Evolutionary conservation across 2,797 vertebrate species (phyloP).

Genomic region (Mormyrus proboscirostris): DNA sequence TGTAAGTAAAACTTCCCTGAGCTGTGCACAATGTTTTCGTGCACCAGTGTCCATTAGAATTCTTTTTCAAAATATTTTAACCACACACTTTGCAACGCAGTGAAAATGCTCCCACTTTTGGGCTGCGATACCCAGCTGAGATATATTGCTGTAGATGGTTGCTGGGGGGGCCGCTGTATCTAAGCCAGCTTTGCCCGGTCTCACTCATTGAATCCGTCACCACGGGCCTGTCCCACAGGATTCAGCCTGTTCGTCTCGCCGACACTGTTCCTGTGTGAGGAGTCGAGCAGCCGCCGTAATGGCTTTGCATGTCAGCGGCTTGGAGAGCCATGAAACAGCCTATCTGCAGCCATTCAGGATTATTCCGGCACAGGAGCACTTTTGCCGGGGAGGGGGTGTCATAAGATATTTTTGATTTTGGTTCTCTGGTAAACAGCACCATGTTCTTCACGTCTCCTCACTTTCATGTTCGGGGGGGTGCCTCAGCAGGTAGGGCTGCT

Average conservation of each 20-base stretch:
- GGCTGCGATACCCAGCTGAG: neutral
- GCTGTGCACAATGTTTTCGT: neutral
- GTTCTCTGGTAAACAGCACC: neutral
- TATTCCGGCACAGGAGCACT: conserved; percentile 11
- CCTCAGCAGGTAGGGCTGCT: neutral
- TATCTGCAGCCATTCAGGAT: conserved; percentile 19
- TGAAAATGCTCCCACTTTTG: neutral
- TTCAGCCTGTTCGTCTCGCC: conserved; percentile 22
- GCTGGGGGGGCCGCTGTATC: neutral
- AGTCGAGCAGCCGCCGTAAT: conserved; percentile 15
- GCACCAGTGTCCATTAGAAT: neutral
- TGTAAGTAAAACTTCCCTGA: neutral
- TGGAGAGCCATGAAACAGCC: conserved; percentile 28
- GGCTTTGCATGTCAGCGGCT: conserved; percentile 29
- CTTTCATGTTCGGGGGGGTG: neutral
- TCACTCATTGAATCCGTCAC: conserved; percentile 27
- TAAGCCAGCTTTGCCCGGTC: neutral
- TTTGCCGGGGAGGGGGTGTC: neutral
- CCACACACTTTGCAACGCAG: neutral
- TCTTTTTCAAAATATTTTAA: neutral
- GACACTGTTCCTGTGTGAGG: conserved; percentile 19
- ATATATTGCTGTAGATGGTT: neutral
- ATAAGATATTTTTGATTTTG: neutral
- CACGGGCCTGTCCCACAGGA: neutral
- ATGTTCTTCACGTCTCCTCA: neutral